phyloP scores from a whole-genome alignment of 1,140 invertebrate species.

The Drosophila littoralis region DNA sequence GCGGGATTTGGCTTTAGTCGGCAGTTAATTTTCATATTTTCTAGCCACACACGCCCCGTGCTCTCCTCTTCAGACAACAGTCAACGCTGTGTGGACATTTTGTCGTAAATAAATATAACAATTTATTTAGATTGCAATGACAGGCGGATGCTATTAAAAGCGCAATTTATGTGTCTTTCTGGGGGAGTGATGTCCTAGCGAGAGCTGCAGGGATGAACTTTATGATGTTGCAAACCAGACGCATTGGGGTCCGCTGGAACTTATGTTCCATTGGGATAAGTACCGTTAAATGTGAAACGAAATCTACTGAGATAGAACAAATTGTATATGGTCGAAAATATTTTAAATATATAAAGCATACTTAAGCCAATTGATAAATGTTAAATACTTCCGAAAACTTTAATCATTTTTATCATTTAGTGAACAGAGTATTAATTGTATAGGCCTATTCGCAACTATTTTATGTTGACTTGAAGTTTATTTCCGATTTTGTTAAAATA shows the following conservation, averaged over 20 bases:
- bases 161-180: slow-evolving; percentile 73
- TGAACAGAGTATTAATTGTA: too few relatives aligned
- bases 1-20: slow-evolving; percentile 76
- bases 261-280: slow-evolving; percentile 3
- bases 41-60: slow-evolving; percentile 58
- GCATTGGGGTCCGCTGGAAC: slow-evolving; percentile 15
- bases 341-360: background rate
- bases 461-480: too few relatives aligned
- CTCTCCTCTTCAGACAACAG: background rate
- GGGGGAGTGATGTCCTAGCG: slow-evolving; percentile 25
- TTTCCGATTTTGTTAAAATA: too few relatives aligned
- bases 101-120: slow-evolving; percentile 83
- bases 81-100: slow-evolving; percentile 55
- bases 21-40: slow-evolving; percentile 83
- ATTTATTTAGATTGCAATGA: slow-evolving; percentile 83
- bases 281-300: slow-evolving; percentile 5
- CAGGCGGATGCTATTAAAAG: slow-evolving; percentile 81
- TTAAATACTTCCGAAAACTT: background rate
- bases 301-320: background rate
- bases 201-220: slow-evolving; percentile 41
- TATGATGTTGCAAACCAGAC: slow-evolving; percentile 48
- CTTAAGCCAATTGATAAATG: slow-evolving; percentile 3
- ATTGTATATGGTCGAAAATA: background rate
- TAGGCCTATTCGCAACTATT: too few relatives aligned
- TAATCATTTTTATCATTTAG: background rate